A percentile compares a stretch with the other conserved stretches of the same genome.
Evolutionary conservation across 2,888 invertebrate genomes (phyloP).

Genomic region (Drosophila mayaguana): DNA sequence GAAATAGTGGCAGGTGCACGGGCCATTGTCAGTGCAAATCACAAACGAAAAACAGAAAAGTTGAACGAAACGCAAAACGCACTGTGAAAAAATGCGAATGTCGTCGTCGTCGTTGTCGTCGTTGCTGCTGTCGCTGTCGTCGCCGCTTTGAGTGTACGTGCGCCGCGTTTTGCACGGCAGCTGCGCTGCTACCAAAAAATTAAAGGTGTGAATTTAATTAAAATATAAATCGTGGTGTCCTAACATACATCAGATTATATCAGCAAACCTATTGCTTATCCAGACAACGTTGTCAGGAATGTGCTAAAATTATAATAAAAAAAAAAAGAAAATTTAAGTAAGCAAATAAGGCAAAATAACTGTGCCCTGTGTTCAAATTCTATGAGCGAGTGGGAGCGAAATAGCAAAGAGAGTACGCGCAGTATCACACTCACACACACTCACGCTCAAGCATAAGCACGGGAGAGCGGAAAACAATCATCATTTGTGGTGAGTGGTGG

Average conservation of each 20-base stretch:
- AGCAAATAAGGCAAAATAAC: conserved; percentile 48
- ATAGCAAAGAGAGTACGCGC: conserved; percentile 56
- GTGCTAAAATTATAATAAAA: conserved; percentile 56
- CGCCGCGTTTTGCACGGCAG: conserved; percentile 70
- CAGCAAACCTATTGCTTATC: conserved; percentile 21
- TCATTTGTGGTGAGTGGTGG: conserved; percentile 67
- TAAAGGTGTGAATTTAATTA: conserved; percentile 64
- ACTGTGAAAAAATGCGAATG: conserved; percentile 80
- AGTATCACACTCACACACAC: conserved; percentile 46
- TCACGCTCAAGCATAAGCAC: conserved; percentile 34
- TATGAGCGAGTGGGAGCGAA: conserved; percentile 50
- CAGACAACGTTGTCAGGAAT: conserved; percentile 37
- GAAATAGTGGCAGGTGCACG: conserved; percentile 64
- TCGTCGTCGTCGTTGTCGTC: conserved; percentile 61
- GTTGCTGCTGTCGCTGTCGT: conserved; percentile 51
- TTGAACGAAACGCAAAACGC: conserved; percentile 59
- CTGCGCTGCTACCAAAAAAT: conserved; percentile 61
- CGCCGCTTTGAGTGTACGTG: conserved; percentile 69
- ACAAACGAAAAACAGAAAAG: conserved; percentile 58
- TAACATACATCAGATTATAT: conserved; percentile 32
- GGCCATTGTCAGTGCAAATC: conserved; percentile 53
- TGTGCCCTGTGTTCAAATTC: conserved; percentile 64
- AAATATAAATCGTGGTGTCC: conserved; percentile 29
- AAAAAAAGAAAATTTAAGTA: conserved; percentile 34
- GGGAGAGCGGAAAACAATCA: conserved; percentile 68